A percentile compares a stretch with the other conserved stretches of the same genome.
phyloP scores from a whole-genome alignment of 2,113 vertebrate species.

The Callipepla californica region DNA sequence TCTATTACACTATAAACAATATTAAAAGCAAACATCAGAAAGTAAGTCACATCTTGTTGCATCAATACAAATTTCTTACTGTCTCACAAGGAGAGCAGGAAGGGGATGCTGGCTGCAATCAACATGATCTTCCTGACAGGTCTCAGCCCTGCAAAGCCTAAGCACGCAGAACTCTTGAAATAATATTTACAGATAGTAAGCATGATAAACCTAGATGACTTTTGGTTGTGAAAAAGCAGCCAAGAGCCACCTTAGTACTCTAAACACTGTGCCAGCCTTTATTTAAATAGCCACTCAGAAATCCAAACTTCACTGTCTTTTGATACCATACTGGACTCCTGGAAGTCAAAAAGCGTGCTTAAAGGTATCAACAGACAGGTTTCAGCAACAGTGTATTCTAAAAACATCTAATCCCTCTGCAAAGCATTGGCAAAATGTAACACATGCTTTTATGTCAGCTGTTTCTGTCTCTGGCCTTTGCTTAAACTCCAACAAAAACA shows the following conservation, averaged over 20 bases:
- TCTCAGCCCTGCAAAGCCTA: background rate
- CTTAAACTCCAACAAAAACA: background rate
- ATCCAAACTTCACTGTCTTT: background rate
- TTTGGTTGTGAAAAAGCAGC: background rate
- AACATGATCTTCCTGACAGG: fast-evolving
- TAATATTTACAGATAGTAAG: background rate
- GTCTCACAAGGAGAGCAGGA: background rate
- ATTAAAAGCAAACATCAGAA: background rate
- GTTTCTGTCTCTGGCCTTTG: background rate
- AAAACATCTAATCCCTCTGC: too few relatives aligned
- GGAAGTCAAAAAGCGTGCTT: background rate
- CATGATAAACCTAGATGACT: background rate
- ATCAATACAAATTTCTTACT: background rate
- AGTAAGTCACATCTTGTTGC: background rate
- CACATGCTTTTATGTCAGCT: background rate
- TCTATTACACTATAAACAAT: background rate
- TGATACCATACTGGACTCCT: background rate
- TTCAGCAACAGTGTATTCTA: background rate
- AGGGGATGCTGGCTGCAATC: background rate
- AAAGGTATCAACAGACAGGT: background rate
- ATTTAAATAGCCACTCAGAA: background rate
- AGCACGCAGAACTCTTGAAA: background rate
- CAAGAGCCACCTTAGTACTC: background rate
- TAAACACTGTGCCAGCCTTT: background rate
- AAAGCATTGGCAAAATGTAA: background rate